Evolutionary conservation across 2,888 invertebrate species (phyloP), one percentile per base, ranked within the genome.

Genomic region (Euclidia mi): DNA sequence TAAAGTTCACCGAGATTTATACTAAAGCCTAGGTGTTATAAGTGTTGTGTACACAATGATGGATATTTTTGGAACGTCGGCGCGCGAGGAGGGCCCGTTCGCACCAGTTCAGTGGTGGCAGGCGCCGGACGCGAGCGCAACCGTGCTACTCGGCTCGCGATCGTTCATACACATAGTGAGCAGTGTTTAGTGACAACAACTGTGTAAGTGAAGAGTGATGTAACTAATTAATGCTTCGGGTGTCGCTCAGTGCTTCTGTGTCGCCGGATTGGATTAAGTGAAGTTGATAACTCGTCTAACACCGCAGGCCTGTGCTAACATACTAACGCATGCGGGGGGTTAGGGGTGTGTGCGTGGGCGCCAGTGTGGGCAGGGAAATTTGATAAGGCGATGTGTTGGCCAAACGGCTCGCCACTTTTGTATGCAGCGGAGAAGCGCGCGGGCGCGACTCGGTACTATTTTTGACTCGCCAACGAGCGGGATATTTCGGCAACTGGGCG

Each of bases 1-100:
- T 92, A 92, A 82, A 80, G 76, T 76, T 79, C 66, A 67, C 76
- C 62, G 80, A 87, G 87, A 88, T 90, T 91, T 89, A 89, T 87
- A 86, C 87, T 71, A 89, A 89, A 90, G 82, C 84, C 87, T 89
- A 85, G 82, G 81, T 85, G 84, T 85, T 87, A 91, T 92, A 91
- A 91, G 89, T 91, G 88, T 90, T 89, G 88, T 90, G 91, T 88
- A 92, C 91, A 94, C 92, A 93, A 92, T 91, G 86, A 78, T 80
- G 87, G 76, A 81, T 94, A 94, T 94, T 94, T 94, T 88, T 79
- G 92, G 91, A 86, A 74, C 84, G 82, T 66, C 82, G 84, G 76
- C 62, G 80, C 65, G 84, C 72, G 74, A 78, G 81, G 78, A 83
- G 84, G 82, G 82, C 79, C 80, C 73, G 78, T 56, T 50, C 66